These are phyloP conservation scores for Agrotis exclamationis DNA, from an alignment of 2,888 invertebrate species.

Conservation along the genomic window DNA sequence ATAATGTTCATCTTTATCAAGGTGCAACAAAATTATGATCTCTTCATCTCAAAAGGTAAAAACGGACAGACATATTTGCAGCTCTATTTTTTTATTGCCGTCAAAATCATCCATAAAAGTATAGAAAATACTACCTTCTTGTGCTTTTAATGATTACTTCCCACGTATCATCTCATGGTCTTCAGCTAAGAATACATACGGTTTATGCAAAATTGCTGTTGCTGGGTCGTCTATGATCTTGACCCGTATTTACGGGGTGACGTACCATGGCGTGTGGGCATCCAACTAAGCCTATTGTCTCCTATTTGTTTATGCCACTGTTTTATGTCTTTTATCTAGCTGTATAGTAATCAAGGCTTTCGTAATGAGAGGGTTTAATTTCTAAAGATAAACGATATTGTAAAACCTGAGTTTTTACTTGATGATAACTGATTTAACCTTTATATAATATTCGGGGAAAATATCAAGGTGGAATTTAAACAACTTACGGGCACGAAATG, in stretches of 20 bases:
- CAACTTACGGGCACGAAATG: no score
- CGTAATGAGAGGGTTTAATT: neutral
- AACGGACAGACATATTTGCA: neutral
- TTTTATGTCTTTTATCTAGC: neutral
- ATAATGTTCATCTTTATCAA: neutral
- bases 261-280: constrained; percentile 40
- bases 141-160: neutral
- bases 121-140: neutral
- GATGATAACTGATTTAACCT: neutral
- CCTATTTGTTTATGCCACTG: constrained; percentile 6
- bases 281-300: constrained; percentile 48
- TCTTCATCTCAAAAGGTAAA: no score
- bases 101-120: neutral
- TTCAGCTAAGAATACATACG: constrained; percentile 6
- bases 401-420: neutral
- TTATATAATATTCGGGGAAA: no score
- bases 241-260: constrained; percentile 51
- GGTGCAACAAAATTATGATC: neutral
- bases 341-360: neutral
- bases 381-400: no score
- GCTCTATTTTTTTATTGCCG: neutral
- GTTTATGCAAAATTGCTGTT: constrained; percentile 31
- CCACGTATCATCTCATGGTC: neutral
- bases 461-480: no score
- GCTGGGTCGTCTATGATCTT: constrained; percentile 36